Evolutionary conservation across 2,888 invertebrate genomes (phyloP), one percentile per base, ranked within the genome.

Genomic region (Sphaerophoria taeniata): DNA sequence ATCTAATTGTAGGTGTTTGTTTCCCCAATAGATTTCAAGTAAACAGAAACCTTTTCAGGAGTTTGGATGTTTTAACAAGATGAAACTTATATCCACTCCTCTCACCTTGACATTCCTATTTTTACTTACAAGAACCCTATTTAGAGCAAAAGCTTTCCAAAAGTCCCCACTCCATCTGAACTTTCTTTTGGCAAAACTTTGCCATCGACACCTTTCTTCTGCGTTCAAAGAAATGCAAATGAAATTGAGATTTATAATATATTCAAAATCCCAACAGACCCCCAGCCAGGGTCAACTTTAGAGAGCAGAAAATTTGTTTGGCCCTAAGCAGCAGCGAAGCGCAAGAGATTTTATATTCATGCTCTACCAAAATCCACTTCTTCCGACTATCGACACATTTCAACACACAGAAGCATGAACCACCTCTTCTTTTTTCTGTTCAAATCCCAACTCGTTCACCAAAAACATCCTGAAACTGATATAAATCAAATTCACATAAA

Each of bases 401-500:
- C 47, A 6, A 24, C 39, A 61, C 82, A 73, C 51, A 49, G 61
- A 69, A 24, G 39, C 63, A 61, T 43, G 36, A 34, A 49, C 49
- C 36, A 36, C n/a, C 33, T 11, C 4, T 3, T 36, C 36, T 5
- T 60, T 12, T 12, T 5, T 55, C n/a, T 55, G 33, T 31, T 53
- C 24, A 12, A 11, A 16, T 49, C 11, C 49, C 9, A 63, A 65
- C 34, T 65, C 49, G 47, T 6, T 7, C 49, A 45, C 71, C 36
- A 49, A 47, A 71, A 70, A 73, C 53, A 77, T 82, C 76, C 75
- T 72, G 72, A 72, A 76, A 58, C 76, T 58, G 72, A 80, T 80
- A 80, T 55, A 76, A 80, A 85, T 85, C 56, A 43, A 69, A 79
- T 84, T 72, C 71, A 76, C 72, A 80, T 80, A 80, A 80, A 85